Base-by-base conservation (phyloP, 2,797 vertebrate genomes). In the Heliangelus exortis region DNA sequence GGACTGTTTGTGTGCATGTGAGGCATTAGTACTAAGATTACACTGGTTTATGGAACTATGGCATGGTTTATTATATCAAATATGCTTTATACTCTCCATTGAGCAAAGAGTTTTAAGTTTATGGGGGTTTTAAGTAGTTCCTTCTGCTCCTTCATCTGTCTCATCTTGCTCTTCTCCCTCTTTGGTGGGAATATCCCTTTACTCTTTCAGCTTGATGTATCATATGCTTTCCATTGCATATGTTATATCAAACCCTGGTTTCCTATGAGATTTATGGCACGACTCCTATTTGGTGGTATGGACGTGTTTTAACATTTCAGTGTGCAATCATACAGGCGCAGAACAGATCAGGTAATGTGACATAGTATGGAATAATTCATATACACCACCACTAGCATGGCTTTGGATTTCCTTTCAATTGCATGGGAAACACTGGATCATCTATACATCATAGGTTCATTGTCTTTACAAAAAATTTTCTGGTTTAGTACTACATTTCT, bases 121-220 rank as follows among this genome's bases (percentile, higher is more conserved):
- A 72, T 85, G 54, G 8, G 54, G 10, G 20, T 80, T 65, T 89
- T 91, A 72, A 61, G 31, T 67, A 43, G 5, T 65, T 89, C 62
- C 68, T 92, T 95, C 87, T 95, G 59, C 68, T 87, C n/a, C 65
- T 93, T 93, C 57, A 20, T 93, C 87, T 95, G 65, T 54, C 50
- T 87, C 83, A 50, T 67, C 48, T 93, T 4, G 0, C 28, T 83
- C 61, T 68, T 83, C 28, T 77, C 14, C 11, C 12, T 50, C 26
- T 80, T 90, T 74, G 22, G 53, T 63, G 57, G 22, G 36, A 45
- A 36, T 16, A 9, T 69, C 84, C 17, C 31, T 73, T 75, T 86
- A 65, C 58, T 50, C 47, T 81, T 84, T 90, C 23, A 87, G 65
- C 34, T 90, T 83, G 39, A 41, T 41, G 39, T 41, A 41, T 69